Conservation (phyloP, 2,888 invertebrate species). For the Synanthedon vespiformis region DNA sequence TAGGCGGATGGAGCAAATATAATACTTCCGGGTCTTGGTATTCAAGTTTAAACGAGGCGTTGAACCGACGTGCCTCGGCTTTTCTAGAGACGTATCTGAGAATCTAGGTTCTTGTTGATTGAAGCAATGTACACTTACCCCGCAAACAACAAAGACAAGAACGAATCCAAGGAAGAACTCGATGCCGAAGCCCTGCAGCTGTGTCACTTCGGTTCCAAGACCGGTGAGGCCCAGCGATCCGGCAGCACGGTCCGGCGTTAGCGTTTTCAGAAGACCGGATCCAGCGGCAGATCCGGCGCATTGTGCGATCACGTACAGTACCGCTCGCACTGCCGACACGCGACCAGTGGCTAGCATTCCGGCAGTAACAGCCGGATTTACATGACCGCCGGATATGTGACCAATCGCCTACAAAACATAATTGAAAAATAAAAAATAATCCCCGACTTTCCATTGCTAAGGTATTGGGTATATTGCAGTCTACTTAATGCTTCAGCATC, state of each 20-base stretch:
- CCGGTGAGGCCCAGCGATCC: constrained; percentile 77
- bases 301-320: constrained; percentile 86
- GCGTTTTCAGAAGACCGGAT: constrained; percentile 78
- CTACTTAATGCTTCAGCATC: too few species aligned
- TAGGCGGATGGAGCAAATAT: too few species aligned
- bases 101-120: background rate
- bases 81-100: background rate
- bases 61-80: too few species aligned
- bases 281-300: constrained; percentile 86
- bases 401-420: constrained; percentile 75
- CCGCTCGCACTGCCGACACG: constrained; percentile 78
- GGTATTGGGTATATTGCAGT: too few species aligned
- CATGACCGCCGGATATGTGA: constrained; percentile 90
- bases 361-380: constrained; percentile 92
- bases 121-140: constrained; percentile 62
- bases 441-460: too few species aligned
- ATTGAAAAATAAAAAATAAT: too few species aligned
- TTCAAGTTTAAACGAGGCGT: too few species aligned
- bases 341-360: constrained; percentile 85
- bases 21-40: too few species aligned
- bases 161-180: constrained; percentile 92
- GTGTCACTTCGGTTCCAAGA: constrained; percentile 71
- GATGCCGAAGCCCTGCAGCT: constrained; percentile 87
- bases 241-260: constrained; percentile 75
- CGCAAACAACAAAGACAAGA: constrained; percentile 90